Evolutionary conservation across 1,140 invertebrate genomes (phyloP).

Genomic region (Sesamia nonagrioides): DNA sequence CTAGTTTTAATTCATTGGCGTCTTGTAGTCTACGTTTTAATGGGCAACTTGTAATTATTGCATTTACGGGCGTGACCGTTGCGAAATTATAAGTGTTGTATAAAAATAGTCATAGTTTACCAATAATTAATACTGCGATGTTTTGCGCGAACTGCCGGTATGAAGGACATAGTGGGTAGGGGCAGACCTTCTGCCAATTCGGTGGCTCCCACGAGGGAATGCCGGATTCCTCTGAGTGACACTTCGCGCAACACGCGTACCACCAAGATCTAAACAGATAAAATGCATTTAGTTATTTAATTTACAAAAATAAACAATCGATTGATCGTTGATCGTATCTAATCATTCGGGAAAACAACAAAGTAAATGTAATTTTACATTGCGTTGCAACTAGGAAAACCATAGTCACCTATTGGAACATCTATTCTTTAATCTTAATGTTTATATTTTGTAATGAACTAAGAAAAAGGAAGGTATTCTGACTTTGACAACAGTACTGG

Average conservation of each 20-base stretch:
- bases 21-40: neutral
- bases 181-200: constrained; percentile 92
- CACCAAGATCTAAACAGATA: constrained; percentile 90
- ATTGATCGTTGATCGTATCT: no score
- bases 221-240: constrained; percentile 90
- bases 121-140: constrained; percentile 90
- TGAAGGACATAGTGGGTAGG: constrained; percentile 93
- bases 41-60: neutral
- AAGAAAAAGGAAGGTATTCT: no score
- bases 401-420: neutral
- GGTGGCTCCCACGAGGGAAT: constrained; percentile 93
- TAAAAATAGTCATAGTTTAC: constrained; percentile 69
- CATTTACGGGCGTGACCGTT: neutral
- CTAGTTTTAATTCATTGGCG: neutral
- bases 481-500: neutral
- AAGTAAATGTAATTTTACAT: no score
- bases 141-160: constrained; percentile 93
- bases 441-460: no score
- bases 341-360: neutral
- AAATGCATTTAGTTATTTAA: neutral
- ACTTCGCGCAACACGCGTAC: constrained; percentile 91
- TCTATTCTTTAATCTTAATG: neutral
- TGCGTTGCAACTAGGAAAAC: neutral
- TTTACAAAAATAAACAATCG: no score
- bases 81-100: neutral